Evolutionary conservation across 1,140 invertebrate species (phyloP), one percentile per base, ranked within the genome.

Genomic region (Cylas formicarius): DNA sequence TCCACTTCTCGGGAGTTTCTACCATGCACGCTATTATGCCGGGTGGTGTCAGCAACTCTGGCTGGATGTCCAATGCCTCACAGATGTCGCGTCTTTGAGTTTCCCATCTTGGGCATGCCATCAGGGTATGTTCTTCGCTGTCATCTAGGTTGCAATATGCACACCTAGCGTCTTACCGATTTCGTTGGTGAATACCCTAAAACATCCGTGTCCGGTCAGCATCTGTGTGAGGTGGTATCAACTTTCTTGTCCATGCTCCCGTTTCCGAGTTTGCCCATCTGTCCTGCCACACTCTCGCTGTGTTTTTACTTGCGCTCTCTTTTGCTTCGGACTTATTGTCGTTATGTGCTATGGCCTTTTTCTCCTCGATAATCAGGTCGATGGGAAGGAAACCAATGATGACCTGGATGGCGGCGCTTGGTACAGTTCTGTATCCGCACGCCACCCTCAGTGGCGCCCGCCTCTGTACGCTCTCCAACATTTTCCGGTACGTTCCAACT

Each of bases 401-500:
- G 2, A 42, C 43, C 20, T 42, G 31, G 6, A 39, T 19, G 13
- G 49, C 37, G 2, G 4, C 27, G 8, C 32, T 29, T 4, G 43
- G 33, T 6, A 37, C 32, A 4, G 49, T 51, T 13, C 43, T 27
- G 20, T 46, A 51, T 11, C 27, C 43, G 10, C 26, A 21, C 4
- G 18, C 21, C 4, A 51, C 39, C 26, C 24, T 21, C 13, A 51
- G 21, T 19, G 37, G 22, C 4, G 19, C 11, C 22, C 34, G 42
- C 21, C 43, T 45, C n/a, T 50, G 28, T n/a, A 14, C 18, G 7
- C 14, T 23, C 10, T 17, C 31, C 11, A 47, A 8, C 41, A 42
- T 39, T 5, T 29, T 9, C 21, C 21, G 26, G 11, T 44, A 38
- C 13, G 35, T 36, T 11, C 45, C 11, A n/a, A 20, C 11, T n/a